phyloP scores from a whole-genome alignment of 2,888 invertebrate genomes.

The Nezara viridula region DNA sequence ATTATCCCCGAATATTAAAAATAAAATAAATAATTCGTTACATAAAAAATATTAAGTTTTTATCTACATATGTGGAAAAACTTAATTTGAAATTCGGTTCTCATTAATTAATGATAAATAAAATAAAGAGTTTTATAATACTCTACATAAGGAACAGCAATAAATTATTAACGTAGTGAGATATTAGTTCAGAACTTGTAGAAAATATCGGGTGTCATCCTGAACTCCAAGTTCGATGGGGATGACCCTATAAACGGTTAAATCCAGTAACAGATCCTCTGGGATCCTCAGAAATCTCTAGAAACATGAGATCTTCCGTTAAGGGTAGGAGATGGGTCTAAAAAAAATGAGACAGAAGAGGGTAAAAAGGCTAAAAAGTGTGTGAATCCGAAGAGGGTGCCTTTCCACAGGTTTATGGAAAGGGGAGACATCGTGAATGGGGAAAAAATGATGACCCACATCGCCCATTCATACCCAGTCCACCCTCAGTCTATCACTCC shows the following conservation, averaged over 20 bases:
- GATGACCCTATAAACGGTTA: conserved; percentile 1
- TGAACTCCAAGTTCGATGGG: not conserved
- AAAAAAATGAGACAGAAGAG: not conserved
- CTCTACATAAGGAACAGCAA: too few species aligned
- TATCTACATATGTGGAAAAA: too few species aligned
- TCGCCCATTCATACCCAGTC: not conserved
- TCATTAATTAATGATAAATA: too few species aligned
- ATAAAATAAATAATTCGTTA: too few species aligned
- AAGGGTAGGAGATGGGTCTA: not conserved
- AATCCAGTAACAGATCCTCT: conserved; percentile 17
- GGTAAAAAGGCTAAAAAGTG: conserved; percentile 51
- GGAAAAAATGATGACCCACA: conserved; percentile 49
- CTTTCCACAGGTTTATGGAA: conserved; percentile 44
- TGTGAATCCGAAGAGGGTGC: conserved; percentile 41
- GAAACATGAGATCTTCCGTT: conserved; percentile 53
- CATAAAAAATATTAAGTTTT: too few species aligned
- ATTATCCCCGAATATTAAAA: too few species aligned
- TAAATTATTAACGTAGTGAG: too few species aligned
- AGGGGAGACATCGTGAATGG: conserved; percentile 14
- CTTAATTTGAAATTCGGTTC: too few species aligned
- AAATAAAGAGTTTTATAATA: too few species aligned
- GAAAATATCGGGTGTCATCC: not conserved
- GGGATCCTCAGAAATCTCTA: not conserved
- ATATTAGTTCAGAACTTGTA: not conserved
- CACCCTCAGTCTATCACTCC: not conserved